phyloP scores from a whole-genome alignment of 1,140 invertebrate genomes.

The fruit fly (Drosophila melanogaster) region DNA sequence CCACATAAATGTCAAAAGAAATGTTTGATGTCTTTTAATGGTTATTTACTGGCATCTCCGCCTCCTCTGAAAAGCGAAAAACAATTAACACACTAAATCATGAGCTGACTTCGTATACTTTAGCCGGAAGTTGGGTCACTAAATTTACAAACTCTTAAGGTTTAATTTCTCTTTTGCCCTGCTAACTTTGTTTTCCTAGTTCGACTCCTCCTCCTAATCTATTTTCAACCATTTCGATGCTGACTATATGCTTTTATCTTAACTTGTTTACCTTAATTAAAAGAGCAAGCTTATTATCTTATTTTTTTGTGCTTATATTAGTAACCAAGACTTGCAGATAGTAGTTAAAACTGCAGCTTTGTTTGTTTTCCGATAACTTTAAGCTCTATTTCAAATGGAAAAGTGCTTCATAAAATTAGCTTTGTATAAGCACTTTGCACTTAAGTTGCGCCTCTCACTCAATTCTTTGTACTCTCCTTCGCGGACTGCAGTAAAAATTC shows the following conservation, averaged over 20 bases:
- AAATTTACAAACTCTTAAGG: constrained; percentile 40
- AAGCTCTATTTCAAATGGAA: background rate
- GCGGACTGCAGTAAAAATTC: constrained; percentile 46
- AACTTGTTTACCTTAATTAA: background rate
- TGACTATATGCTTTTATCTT: background rate
- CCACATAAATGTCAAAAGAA: constrained; percentile 54
- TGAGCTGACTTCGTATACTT: constrained; percentile 13
- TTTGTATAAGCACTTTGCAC: constrained; percentile 2
- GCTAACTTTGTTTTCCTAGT: constrained; percentile 3
- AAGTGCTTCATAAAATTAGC: constrained; percentile 19
- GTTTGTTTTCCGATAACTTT: background rate
- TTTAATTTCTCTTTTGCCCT: constrained; percentile 37
- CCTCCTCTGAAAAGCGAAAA: constrained; percentile 17
- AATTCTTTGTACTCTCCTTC: constrained; percentile 19
- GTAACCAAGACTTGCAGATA: no score
- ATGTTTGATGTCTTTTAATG: constrained; percentile 35
- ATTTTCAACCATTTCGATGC: background rate
- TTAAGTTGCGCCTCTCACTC: constrained; percentile 12
- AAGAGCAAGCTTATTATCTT: background rate
- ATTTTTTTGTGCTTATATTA: no score
- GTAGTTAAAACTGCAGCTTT: no score
- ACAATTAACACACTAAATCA: constrained; percentile 61
- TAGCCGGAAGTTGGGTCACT: constrained; percentile 29
- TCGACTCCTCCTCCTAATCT: background rate
- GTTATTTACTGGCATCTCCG: constrained; percentile 13